These are phyloP conservation scores for Hydraecia micacea DNA, from an alignment of 2,888 invertebrate species.

Conservation along the genomic window DNA sequence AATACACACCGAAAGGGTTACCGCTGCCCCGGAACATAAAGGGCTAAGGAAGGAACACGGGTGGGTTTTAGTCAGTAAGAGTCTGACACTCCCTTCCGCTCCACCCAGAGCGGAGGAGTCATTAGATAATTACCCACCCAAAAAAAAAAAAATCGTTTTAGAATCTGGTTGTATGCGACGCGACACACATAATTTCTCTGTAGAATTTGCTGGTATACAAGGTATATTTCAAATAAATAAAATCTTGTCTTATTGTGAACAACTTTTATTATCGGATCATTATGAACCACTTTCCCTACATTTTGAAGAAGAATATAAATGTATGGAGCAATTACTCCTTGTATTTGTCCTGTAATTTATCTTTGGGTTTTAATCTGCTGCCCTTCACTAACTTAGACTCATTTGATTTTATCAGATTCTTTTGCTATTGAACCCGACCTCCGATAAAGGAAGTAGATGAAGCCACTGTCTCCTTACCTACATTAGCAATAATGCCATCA, in stretches of 20 bases:
- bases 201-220: neutral
- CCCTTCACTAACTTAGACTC: neutral
- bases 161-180: neutral
- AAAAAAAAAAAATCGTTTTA: too few species aligned
- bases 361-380: neutral
- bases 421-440: neutral
- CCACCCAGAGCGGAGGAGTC: too few species aligned
- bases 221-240: neutral
- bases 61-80: too few species aligned
- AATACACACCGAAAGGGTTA: too few species aligned
- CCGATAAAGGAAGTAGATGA: neutral
- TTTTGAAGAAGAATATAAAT: neutral
- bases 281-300: neutral
- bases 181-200: neutral
- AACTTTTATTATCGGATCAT: neutral
- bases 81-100: too few species aligned
- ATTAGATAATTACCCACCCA: too few species aligned
- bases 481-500: constrained; percentile 6
- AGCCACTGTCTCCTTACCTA: constrained; percentile 8
- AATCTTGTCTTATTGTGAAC: too few species aligned
- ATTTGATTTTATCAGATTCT: neutral
- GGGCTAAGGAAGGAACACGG: too few species aligned
- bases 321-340: neutral
- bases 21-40: too few species aligned
- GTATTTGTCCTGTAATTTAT: neutral